Percentiles rank a stretch among this genome's conserved stretches.
phyloP scores from a whole-genome alignment of 2,888 invertebrate genomes.

The Calephelis perditalis region DNA sequence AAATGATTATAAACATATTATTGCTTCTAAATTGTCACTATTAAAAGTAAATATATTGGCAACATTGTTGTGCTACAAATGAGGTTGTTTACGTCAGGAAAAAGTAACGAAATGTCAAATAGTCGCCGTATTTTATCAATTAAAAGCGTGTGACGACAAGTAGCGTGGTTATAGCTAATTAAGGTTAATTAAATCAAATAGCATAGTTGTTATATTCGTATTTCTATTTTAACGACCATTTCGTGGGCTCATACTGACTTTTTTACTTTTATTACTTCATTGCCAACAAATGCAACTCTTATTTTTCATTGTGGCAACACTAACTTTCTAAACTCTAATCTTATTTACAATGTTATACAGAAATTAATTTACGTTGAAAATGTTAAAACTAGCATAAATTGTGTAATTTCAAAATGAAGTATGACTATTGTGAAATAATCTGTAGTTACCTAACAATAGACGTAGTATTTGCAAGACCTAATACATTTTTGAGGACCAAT shows the following conservation, averaged over 20 bases:
- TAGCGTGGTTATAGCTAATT: conserved; percentile 54
- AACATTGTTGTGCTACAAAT: conserved; percentile 33
- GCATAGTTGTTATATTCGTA: conserved; percentile 39
- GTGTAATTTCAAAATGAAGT: neutral
- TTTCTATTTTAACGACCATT: conserved; percentile 39
- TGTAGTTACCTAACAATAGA: no score
- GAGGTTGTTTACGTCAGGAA: conserved; percentile 14
- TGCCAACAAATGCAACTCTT: conserved; percentile 7
- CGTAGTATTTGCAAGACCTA: no score
- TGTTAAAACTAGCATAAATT: neutral
- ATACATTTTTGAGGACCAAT: no score
- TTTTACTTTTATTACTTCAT: conserved; percentile 8
- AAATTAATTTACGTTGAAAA: neutral
- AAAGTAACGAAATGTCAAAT: neutral
- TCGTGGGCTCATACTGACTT: conserved; percentile 24
- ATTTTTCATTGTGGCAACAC: conserved; percentile 7
- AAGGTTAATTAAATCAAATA: conserved; percentile 62
- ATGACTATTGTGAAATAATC: neutral
- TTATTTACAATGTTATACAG: neutral
- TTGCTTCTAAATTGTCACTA: no score
- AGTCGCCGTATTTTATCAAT: conserved; percentile 36
- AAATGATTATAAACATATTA: no score
- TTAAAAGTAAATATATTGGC: conserved; percentile 12
- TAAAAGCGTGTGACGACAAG: conserved; percentile 54
- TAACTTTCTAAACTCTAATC: neutral